Evolutionary conservation across 2,113 vertebrate genomes (phyloP).

Genomic region (Mastomys natalensis): DNA sequence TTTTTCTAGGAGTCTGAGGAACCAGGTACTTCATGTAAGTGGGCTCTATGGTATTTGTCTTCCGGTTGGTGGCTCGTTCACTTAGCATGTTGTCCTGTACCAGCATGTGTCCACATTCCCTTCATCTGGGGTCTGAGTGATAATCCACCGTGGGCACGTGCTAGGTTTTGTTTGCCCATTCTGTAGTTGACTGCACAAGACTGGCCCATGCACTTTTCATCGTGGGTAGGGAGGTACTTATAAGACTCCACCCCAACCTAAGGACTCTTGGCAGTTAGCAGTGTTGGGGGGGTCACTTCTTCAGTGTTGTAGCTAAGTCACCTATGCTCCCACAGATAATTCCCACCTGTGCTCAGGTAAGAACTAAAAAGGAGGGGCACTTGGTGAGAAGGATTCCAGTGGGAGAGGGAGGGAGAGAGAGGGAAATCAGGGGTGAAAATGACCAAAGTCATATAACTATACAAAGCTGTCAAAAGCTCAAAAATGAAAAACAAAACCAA

Average conservation of each 20-base stretch:
- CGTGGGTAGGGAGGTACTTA: neutral
- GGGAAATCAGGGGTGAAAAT: neutral
- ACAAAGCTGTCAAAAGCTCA: neutral
- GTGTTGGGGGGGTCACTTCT: neutral
- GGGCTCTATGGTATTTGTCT: neutral
- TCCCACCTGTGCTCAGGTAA: neutral
- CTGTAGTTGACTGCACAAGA: neutral
- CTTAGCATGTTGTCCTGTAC: neutral
- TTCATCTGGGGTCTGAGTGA: neutral
- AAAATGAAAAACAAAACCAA: neutral
- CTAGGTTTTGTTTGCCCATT: neutral
- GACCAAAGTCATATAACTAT: neutral
- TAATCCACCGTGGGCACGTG: rapidly evolving
- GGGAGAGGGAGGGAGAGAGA: no score
- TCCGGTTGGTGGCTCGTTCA: neutral
- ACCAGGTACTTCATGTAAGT: neutral
- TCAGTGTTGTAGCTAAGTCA: neutral
- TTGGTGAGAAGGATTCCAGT: neutral
- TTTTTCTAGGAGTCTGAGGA: neutral
- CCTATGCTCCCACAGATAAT: neutral
- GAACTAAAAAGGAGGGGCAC: neutral
- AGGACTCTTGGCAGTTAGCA: neutral
- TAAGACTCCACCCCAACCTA: neutral
- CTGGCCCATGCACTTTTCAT: neutral
- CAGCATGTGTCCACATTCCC: no score